These are phyloP conservation scores for Lutjanus argentimaculatus DNA, from an alignment of 2,797 vertebrate species.

Conservation along the genomic window DNA sequence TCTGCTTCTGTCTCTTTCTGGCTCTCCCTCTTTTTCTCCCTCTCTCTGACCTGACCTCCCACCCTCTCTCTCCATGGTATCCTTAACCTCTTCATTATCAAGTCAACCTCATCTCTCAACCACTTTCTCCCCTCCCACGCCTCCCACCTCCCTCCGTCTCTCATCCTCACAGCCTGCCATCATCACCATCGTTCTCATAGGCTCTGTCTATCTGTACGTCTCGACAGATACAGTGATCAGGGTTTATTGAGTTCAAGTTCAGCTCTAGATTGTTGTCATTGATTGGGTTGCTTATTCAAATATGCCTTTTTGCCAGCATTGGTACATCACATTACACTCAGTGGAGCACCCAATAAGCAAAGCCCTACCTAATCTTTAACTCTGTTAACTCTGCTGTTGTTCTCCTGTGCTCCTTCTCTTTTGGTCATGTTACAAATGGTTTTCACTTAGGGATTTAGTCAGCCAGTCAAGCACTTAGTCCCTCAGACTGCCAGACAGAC, in stretches of 20 bases:
- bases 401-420: constrained; percentile 25
- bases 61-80: constrained; percentile 66
- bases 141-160: constrained; percentile 2
- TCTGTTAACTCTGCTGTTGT: constrained; percentile 25
- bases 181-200: neutral
- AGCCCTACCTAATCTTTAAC: neutral
- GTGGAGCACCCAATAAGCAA: neutral
- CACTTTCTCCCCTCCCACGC: constrained; percentile 31
- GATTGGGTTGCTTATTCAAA: constrained; percentile 5
- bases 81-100: constrained; percentile 78
- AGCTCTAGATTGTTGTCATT: constrained; percentile 1
- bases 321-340: neutral
- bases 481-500: constrained; percentile 45
- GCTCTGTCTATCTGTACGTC: neutral
- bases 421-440: constrained; percentile 41
- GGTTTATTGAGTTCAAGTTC: constrained; percentile 8
- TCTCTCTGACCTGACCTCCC: constrained; percentile 64
- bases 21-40: constrained; percentile 33
- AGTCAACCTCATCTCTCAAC: constrained; percentile 73
- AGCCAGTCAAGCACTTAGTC: constrained; percentile 84
- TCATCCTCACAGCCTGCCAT: constrained; percentile 5
- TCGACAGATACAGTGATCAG: neutral
- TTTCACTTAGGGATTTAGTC: constrained; percentile 70
- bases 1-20: constrained; percentile 11
- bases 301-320: neutral